A percentile compares a stretch with the other conserved stretches of the same genome.
Conservation (phyloP, 64 coral and sea anemone species). For the Hydrozoanthus tunicans region DNA sequence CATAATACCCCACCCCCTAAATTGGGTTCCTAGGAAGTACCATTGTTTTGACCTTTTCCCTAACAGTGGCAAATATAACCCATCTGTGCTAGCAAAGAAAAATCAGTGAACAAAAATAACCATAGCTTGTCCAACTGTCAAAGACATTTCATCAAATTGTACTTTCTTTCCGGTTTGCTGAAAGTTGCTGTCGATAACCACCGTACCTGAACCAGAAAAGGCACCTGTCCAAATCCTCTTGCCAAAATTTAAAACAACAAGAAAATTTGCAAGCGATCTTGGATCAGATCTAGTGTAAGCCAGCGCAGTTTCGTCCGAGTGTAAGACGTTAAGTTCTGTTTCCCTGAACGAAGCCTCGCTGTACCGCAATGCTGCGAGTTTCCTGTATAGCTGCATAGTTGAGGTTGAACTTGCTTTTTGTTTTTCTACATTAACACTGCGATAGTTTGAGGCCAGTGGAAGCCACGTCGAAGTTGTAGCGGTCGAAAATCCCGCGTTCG, state of each 20-base stretch:
- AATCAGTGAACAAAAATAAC: constrained; percentile 49
- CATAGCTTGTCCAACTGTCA: constrained; percentile 71
- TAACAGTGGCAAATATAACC: too few species aligned
- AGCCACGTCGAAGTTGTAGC: constrained; percentile 53
- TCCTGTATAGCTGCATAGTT: constrained; percentile 44
- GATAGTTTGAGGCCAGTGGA: constrained; percentile 58
- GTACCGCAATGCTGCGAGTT: constrained; percentile 49
- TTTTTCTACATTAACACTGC: constrained; percentile 58
- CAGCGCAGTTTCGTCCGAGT: constrained; percentile 63
- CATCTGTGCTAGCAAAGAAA: neutral
- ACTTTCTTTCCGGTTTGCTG: constrained; percentile 50
- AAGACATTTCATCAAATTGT: constrained; percentile 7
- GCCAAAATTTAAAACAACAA: constrained; percentile 70
- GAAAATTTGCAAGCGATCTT: constrained; percentile 3
- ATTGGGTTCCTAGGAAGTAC: too few species aligned
- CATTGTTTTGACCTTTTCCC: too few species aligned
- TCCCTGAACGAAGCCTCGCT: constrained; percentile 34
- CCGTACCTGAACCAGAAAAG: constrained; percentile 55
- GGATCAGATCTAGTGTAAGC: constrained; percentile 61
- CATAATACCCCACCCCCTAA: too few species aligned
- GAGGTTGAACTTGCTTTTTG: constrained; percentile 59
- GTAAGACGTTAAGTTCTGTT: constrained; percentile 54
- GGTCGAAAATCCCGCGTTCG: constrained; percentile 72
- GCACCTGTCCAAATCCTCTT: constrained; percentile 40
- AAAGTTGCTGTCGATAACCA: constrained; percentile 70